Evolutionary conservation across 2,888 invertebrate species (phyloP).

Genomic region (Synanthedon tipuliformis): DNA sequence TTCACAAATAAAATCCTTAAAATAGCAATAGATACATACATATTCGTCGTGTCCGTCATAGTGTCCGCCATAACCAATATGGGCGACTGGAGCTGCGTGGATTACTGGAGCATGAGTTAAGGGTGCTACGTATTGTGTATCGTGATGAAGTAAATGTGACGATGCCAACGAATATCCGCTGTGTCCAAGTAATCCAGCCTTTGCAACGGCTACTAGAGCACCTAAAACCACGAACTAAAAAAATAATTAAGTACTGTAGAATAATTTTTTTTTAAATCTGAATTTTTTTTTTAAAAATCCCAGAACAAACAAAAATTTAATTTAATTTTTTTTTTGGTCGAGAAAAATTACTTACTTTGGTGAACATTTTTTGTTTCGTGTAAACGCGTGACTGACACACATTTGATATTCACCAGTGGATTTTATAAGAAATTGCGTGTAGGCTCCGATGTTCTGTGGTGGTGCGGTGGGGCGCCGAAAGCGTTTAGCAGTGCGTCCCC

Average conservation of each 20-base stretch:
- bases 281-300: no score
- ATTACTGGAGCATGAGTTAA: constrained; percentile 14
- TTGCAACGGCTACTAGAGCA: constrained; percentile 50
- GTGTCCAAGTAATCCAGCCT: constrained; percentile 57
- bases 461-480: constrained; percentile 51
- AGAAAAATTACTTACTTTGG: constrained; percentile 43
- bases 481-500: constrained; percentile 16
- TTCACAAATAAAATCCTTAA: no score
- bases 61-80: constrained; percentile 7
- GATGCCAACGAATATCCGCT: constrained; percentile 22
- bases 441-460: constrained; percentile 10
- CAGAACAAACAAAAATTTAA: neutral
- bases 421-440: constrained; percentile 59
- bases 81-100: constrained; percentile 16
- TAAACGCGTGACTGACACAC: constrained; percentile 59
- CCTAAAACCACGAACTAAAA: constrained; percentile 46
- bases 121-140: constrained; percentile 15
- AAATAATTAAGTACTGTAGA: constrained; percentile 2
- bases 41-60: constrained; percentile 21
- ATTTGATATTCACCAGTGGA: constrained; percentile 47
- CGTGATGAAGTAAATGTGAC: constrained; percentile 23
- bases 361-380: constrained; percentile 56
- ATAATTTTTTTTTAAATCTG: neutral
- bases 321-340: neutral
- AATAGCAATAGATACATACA: constrained; percentile 13